Evolutionary conservation across 2,888 invertebrate genomes (phyloP).

Genomic region (Phaedon cochleariae): DNA sequence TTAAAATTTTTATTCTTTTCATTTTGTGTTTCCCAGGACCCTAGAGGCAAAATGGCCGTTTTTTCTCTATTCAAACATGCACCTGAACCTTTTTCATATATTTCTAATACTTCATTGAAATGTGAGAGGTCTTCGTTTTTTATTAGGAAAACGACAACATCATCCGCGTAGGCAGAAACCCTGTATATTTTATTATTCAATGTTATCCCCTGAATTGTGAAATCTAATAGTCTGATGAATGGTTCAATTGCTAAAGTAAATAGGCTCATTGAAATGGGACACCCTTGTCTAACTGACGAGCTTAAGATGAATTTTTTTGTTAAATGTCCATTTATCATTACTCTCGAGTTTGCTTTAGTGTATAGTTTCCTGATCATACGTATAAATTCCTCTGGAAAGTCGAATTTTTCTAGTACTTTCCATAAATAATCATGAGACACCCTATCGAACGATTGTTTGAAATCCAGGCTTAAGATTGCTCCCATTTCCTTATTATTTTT

Average conservation of each 20-base stretch:
- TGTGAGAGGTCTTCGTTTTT: too few relatives aligned
- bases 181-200: neutral
- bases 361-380: neutral
- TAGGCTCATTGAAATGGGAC: neutral
- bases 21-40: too few relatives aligned
- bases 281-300: neutral
- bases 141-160: neutral
- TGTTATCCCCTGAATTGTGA: neutral
- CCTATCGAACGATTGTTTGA: too few relatives aligned
- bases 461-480: too few relatives aligned
- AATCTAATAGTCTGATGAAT: neutral
- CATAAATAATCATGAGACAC: neutral
- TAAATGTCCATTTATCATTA: conserved; percentile 1
- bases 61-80: too few relatives aligned
- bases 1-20: too few relatives aligned
- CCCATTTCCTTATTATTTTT: too few relatives aligned
- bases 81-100: too few relatives aligned
- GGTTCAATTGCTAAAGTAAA: neutral
- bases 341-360: neutral
- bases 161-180: neutral
- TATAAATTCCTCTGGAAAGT: neutral
- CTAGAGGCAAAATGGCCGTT: too few relatives aligned
- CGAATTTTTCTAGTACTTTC: neutral
- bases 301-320: too few relatives aligned
- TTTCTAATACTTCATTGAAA: too few relatives aligned